A percentile compares a stretch with the other conserved stretches of the same genome.
Evolutionary conservation across 2,888 invertebrate genomes (phyloP).

Genomic region (Andrena trimmerana): DNA sequence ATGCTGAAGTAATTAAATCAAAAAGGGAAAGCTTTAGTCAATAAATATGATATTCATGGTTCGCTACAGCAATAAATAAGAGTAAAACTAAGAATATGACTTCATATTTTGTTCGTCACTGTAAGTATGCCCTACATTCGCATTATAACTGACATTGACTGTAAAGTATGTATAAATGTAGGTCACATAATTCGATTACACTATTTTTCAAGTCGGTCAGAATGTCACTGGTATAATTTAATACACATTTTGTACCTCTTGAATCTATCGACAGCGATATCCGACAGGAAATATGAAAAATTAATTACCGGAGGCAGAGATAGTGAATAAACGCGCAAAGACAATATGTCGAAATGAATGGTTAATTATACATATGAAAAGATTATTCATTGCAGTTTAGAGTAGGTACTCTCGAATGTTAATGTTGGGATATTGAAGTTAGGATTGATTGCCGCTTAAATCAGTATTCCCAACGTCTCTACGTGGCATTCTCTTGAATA

Average conservation of each 20-base stretch:
- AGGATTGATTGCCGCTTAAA: conserved; percentile 34
- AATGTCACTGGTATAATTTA: conserved; percentile 1
- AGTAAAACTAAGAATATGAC: neutral
- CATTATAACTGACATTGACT: neutral
- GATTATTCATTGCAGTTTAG: conserved; percentile 27
- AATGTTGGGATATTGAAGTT: conserved; percentile 12
- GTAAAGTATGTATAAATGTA: conserved; percentile 10
- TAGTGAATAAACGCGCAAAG: neutral
- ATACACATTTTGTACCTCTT: neutral
- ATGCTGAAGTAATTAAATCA: no score
- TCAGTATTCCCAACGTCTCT: conserved; percentile 24
- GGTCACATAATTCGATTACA: neutral
- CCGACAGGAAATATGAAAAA: neutral
- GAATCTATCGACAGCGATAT: neutral
- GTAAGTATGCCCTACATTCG: conserved; percentile 2
- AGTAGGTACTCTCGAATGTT: neutral
- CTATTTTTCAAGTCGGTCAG: conserved; percentile 2
- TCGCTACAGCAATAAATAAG: neutral
- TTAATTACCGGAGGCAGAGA: neutral
- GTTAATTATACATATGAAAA: conserved; percentile 15
- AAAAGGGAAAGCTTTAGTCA: neutral
- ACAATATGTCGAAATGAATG: conserved; percentile 32
- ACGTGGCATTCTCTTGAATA: neutral
- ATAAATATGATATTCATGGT: neutral
- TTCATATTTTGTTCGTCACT: neutral